These are phyloP conservation scores for Drosophila navojoa DNA, from an alignment of 1,140 invertebrate genomes.

Conservation along the genomic window DNA sequence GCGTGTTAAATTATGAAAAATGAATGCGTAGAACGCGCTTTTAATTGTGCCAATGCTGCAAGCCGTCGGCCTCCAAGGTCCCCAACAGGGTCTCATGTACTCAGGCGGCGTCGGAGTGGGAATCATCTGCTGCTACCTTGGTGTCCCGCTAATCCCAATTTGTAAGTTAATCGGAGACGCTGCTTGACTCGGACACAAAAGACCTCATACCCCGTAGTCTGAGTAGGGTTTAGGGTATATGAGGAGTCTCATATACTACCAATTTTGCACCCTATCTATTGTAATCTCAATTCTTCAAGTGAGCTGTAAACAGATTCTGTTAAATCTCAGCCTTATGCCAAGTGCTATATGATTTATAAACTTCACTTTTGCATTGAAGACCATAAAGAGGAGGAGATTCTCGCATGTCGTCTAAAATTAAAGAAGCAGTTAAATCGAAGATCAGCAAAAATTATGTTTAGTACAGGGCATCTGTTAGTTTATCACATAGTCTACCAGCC, in stretches of 20 bases:
- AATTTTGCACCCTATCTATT: too few relatives aligned
- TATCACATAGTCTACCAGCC: conserved; percentile 8
- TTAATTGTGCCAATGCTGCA: conserved; percentile 81
- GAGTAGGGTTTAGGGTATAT: conserved; percentile 1
- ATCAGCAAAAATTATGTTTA: too few relatives aligned
- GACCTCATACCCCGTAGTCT: conserved; percentile 1
- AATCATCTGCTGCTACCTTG: conserved; percentile 49
- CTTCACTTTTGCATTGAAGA: too few relatives aligned
- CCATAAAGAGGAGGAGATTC: too few relatives aligned
- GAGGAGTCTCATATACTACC: background rate
- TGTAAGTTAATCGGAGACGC: conserved; percentile 81
- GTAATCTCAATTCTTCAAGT: too few relatives aligned
- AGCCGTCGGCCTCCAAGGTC: conserved; percentile 40
- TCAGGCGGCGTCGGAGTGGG: conserved; percentile 9
- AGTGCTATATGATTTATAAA: too few relatives aligned
- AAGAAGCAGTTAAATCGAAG: too few relatives aligned
- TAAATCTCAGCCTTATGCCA: too few relatives aligned
- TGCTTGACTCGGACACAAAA: conserved; percentile 62
- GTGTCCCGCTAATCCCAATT: conserved; percentile 82
- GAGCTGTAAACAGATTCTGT: too few relatives aligned
- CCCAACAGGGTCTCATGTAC: conserved; percentile 33
- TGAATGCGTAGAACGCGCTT: conserved; percentile 79
- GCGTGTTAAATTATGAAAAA: conserved; percentile 83
- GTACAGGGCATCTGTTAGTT: conserved; percentile 13
- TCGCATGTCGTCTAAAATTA: too few relatives aligned